Conservation (phyloP, 2,797 vertebrate genomes). For the Pseudochirops cupreus region DNA sequence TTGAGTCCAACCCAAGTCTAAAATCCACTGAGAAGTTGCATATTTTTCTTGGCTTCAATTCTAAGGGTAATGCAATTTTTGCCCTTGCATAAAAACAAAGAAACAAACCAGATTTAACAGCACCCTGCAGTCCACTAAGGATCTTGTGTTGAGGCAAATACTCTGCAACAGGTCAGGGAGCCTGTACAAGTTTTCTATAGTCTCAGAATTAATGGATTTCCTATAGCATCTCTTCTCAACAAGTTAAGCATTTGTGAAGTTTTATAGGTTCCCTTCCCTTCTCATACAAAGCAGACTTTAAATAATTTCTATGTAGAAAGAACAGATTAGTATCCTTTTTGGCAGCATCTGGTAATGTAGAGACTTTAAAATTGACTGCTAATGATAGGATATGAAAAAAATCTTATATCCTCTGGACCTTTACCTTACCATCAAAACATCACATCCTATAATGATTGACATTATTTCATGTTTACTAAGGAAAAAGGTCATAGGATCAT, state of each 20-base stretch:
- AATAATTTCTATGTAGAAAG: constrained; percentile 59
- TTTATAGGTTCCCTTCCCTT: constrained; percentile 69
- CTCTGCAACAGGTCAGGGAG: constrained; percentile 48
- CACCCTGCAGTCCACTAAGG: constrained; percentile 61
- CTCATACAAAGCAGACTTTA: constrained; percentile 59
- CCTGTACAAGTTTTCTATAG: constrained; percentile 63
- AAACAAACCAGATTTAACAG: constrained; percentile 58
- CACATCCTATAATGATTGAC: constrained; percentile 3
- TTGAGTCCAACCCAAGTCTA: not conserved
- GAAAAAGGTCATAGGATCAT: not conserved
- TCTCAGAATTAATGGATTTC: constrained; percentile 69
- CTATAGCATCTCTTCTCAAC: constrained; percentile 14
- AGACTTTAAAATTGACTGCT: constrained; percentile 63
- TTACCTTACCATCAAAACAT: constrained; percentile 49
- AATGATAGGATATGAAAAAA: constrained; percentile 58
- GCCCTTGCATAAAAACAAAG: constrained; percentile 23
- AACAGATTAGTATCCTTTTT: constrained; percentile 66
- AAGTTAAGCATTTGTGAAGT: constrained; percentile 59
- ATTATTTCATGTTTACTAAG: constrained; percentile 53
- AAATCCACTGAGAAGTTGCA: not conserved
- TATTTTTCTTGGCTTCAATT: constrained; percentile 55
- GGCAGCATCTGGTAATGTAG: constrained; percentile 68
- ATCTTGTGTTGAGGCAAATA: constrained; percentile 47
- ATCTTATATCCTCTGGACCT: constrained; percentile 55
- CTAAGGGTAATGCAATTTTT: constrained; percentile 55